These are phyloP conservation scores for Pediacus dermestoides DNA, from an alignment of 2,888 invertebrate genomes.

Conservation along the genomic window DNA sequence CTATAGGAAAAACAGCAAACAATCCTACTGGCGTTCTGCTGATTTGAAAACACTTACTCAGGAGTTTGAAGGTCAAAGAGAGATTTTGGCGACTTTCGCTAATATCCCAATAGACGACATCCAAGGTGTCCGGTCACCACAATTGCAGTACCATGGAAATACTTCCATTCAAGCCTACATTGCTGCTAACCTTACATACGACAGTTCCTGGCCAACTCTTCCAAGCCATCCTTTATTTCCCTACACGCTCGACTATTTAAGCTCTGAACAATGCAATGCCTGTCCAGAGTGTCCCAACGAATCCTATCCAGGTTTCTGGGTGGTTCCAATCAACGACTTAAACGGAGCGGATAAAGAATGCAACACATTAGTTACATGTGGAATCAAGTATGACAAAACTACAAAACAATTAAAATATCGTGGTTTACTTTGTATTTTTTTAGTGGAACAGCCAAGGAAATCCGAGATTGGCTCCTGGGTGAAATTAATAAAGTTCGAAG, in stretches of 20 bases:
- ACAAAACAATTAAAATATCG: too few relatives aligned
- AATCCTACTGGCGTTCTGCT: slow-evolving; percentile 43
- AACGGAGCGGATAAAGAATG: slow-evolving; percentile 53
- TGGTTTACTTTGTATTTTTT: slow-evolving; percentile 11
- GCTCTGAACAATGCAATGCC: slow-evolving; percentile 54
- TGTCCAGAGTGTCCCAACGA: slow-evolving; percentile 58
- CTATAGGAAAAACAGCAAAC: slow-evolving; percentile 31
- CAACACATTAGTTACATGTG: slow-evolving; percentile 58
- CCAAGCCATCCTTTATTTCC: slow-evolving; percentile 59
- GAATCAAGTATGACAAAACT: slow-evolving; percentile 11
- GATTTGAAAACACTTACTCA: slow-evolving; percentile 30
- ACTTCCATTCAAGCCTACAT: slow-evolving; percentile 56
- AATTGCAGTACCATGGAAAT: slow-evolving; percentile 58
- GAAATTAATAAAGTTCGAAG: slow-evolving; percentile 50
- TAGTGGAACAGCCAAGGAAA: slow-evolving; percentile 40
- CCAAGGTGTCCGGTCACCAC: slow-evolving; percentile 52
- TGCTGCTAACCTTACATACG: slow-evolving; percentile 55
- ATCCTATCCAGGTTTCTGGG: slow-evolving; percentile 61
- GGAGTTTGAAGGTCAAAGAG: slow-evolving; percentile 45
- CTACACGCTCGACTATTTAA: slow-evolving; percentile 62
- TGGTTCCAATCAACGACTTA: slow-evolving; percentile 62
- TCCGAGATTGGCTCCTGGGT: slow-evolving; percentile 46
- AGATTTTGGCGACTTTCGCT: slow-evolving; percentile 42
- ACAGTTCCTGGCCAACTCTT: slow-evolving; percentile 60
- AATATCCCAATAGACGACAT: slow-evolving; percentile 41